Evolutionary conservation across 2,113 vertebrate species (phyloP).

Genomic region (Aix galericulata): DNA sequence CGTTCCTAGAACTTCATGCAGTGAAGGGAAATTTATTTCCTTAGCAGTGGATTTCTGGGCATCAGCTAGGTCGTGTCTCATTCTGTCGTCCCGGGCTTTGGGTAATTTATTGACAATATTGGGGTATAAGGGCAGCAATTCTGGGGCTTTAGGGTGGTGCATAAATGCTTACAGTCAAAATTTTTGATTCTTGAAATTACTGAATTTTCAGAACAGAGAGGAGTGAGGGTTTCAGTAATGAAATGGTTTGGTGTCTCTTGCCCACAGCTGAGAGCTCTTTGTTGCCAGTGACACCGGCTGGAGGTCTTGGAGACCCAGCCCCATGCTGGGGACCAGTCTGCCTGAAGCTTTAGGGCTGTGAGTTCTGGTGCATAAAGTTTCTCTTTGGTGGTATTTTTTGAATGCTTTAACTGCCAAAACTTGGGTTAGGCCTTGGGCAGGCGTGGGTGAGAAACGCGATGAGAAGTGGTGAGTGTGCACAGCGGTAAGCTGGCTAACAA

Average conservation of each 20-base stretch:
- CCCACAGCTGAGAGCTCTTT: background rate
- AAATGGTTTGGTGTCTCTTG: background rate
- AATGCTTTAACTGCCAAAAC: background rate
- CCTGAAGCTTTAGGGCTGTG: background rate
- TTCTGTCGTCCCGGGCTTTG: background rate
- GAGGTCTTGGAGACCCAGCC: background rate
- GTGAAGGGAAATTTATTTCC: constrained; percentile 18
- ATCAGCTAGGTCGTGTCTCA: rapidly evolving
- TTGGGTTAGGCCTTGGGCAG: background rate
- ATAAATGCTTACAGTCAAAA: background rate
- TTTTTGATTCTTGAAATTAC: too few species aligned
- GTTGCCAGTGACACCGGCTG: background rate
- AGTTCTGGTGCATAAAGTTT: background rate
- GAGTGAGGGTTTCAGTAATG: background rate
- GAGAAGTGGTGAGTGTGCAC: background rate
- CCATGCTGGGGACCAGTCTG: rapidly evolving
- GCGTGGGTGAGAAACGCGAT: too few species aligned
- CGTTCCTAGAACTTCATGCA: background rate
- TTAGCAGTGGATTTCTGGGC: background rate
- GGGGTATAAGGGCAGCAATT: background rate
- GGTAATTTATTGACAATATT: background rate
- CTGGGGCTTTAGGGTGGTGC: background rate
- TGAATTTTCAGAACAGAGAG: background rate
- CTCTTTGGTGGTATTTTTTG: rapidly evolving
- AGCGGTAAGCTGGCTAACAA: background rate